phyloP scores from a whole-genome alignment of 1,140 invertebrate genomes.

The Kradibia gibbosae region DNA sequence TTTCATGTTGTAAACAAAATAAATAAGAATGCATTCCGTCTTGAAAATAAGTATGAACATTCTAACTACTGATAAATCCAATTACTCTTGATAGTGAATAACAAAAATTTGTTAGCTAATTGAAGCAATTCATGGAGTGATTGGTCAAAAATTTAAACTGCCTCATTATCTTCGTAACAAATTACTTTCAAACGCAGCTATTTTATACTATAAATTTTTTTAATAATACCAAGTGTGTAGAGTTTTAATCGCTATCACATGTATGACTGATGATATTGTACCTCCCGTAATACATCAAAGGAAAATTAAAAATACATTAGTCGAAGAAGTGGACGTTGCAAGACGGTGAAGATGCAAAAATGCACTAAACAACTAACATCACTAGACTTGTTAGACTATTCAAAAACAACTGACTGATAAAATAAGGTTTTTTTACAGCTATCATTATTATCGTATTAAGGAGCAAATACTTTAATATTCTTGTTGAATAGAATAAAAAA shows the following conservation, averaged over 20 bases:
- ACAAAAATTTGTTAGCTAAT: slow-evolving; percentile 14
- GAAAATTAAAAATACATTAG: slow-evolving; percentile 16
- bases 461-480: not conserved
- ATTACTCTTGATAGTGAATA: not conserved
- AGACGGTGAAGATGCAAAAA: slow-evolving; percentile 12
- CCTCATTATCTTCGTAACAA: slow-evolving; percentile 15
- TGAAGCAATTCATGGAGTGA: slow-evolving; percentile 14
- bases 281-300: not conserved
- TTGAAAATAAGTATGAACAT: not conserved
- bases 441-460: not conserved
- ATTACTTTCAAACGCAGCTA: slow-evolving; percentile 8
- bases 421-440: not conserved
- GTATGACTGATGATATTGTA: slow-evolving; percentile 21
- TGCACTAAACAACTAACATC: not conserved
- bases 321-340: not conserved
- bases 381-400: not conserved
- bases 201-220: not conserved
- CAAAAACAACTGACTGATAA: not conserved
- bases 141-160: slow-evolving; percentile 19
- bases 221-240: not conserved
- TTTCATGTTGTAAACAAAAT: not conserved
- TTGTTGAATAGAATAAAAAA: too few species aligned
- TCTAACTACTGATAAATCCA: not conserved
- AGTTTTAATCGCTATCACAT: slow-evolving; percentile 4
- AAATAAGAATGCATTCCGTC: not conserved